These are phyloP conservation scores for Dromius quadrimaculatus DNA, from an alignment of 2,888 invertebrate genomes.

Conservation along the genomic window DNA sequence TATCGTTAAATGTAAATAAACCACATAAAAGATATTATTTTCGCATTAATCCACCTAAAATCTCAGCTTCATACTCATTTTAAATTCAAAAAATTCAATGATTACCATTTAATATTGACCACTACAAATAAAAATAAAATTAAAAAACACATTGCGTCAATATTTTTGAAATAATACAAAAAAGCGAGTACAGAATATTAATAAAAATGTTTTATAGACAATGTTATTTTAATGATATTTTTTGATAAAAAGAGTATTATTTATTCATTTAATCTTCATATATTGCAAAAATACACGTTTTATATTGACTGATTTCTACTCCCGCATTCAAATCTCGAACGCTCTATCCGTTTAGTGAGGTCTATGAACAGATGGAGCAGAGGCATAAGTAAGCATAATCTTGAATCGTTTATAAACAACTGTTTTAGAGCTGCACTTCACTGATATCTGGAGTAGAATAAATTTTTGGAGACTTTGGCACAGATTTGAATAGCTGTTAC, in stretches of 20 bases:
- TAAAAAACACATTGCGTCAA: neutral
- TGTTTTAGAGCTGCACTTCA: constrained; percentile 12
- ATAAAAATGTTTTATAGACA: constrained; percentile 6
- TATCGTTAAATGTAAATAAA: constrained; percentile 32
- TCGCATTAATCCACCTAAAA: constrained; percentile 6
- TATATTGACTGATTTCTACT: constrained; percentile 2
- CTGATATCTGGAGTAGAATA: neutral
- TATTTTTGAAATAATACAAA: constrained; percentile 4
- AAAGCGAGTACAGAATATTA: constrained; percentile 2
- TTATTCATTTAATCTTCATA: constrained; percentile 5
- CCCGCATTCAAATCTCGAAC: constrained; percentile 10
- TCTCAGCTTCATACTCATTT: constrained; percentile 22
- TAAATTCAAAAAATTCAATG: constrained; percentile 26
- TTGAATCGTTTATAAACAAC: constrained; percentile 23
- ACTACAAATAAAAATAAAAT: constrained; percentile 22
- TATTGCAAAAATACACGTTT: neutral
- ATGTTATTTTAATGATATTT: neutral
- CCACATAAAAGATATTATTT: constrained; percentile 22
- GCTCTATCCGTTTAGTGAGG: constrained; percentile 1
- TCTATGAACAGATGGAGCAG: constrained; percentile 2
- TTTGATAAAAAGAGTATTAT: constrained; percentile 2
- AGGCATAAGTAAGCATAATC: constrained; percentile 1
- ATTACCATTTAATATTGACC: constrained; percentile 28
- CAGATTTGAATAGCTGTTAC: constrained; percentile 8
- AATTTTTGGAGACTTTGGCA: constrained; percentile 19